A percentile compares a stretch with the other conserved stretches of the same genome.
Conservation (phyloP, 2,113 vertebrate species). For the Gallinago jamesoni region DNA sequence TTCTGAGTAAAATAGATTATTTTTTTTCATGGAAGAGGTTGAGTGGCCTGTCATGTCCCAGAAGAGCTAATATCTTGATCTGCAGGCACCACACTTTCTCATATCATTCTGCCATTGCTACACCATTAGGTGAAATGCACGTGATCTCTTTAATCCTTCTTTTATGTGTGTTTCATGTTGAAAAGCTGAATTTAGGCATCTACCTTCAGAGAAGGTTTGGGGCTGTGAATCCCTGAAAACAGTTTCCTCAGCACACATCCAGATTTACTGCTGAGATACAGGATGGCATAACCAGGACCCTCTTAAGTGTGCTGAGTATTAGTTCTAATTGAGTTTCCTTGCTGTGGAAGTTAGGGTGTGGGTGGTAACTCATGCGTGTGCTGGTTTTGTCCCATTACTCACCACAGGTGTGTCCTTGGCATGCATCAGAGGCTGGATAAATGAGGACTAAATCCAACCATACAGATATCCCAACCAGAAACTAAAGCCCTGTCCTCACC, state of each 20-base stretch:
- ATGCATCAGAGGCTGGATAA: not conserved
- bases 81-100: not conserved
- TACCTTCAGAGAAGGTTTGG: not conserved
- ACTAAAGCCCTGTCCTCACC: not conserved
- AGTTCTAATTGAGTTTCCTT: not conserved
- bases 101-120: not conserved
- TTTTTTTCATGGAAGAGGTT: not conserved
- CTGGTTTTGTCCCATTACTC: not conserved
- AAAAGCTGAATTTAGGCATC: not conserved
- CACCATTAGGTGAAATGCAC: not conserved
- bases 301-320: not conserved
- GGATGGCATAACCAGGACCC: not conserved
- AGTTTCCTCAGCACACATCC: not conserved
- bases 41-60: not conserved
- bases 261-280: not conserved
- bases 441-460: not conserved
- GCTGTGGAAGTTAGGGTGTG: not conserved
- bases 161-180: not conserved
- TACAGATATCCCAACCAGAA: not conserved
- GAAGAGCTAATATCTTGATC: not conserved
- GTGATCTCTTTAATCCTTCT: not conserved
- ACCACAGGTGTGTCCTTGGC: not conserved
- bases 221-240: not conserved
- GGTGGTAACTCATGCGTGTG: accelerated
- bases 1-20: not conserved